Evolutionary conservation across 1,140 invertebrate genomes (phyloP).

Genomic region (Eupeodes corollae): DNA sequence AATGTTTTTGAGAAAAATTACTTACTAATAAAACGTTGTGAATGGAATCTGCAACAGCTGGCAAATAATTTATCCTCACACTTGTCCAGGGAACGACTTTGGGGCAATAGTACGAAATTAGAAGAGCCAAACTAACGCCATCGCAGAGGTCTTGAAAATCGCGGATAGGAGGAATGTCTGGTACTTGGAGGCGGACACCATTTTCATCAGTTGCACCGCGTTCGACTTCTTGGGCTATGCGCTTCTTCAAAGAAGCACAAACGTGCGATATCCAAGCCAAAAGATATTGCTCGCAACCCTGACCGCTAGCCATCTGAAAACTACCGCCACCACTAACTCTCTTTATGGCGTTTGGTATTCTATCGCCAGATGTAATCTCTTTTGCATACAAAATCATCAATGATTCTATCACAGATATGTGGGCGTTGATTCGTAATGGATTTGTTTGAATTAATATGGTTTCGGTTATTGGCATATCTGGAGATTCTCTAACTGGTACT

Average conservation of each 20-base stretch:
- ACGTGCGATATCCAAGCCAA: slow-evolving; percentile 86
- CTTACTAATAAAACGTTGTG: slow-evolving; percentile 87
- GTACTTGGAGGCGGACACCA: slow-evolving; percentile 29
- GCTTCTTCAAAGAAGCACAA: slow-evolving; percentile 59
- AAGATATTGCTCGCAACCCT: slow-evolving; percentile 74
- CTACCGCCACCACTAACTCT: slow-evolving; percentile 45
- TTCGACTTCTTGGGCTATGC: slow-evolving; percentile 43
- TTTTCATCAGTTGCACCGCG: slow-evolving; percentile 30
- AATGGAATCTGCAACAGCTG: slow-evolving; percentile 66
- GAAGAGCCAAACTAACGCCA: slow-evolving; percentile 77
- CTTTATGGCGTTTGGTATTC: slow-evolving; percentile 73
- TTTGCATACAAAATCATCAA: slow-evolving; percentile 91
- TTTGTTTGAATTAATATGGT: slow-evolving; percentile 92
- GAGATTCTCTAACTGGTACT: slow-evolving; percentile 72
- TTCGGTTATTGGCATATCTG: slow-evolving; percentile 83
- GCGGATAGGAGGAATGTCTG: slow-evolving; percentile 33
- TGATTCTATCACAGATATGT: slow-evolving; percentile 93
- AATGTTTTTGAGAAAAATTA: slow-evolving; percentile 70
- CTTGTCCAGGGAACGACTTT: slow-evolving; percentile 66
- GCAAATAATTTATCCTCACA: slow-evolving; percentile 58
- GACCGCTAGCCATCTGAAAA: slow-evolving; percentile 42
- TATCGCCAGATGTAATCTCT: slow-evolving; percentile 82
- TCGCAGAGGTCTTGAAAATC: slow-evolving; percentile 69
- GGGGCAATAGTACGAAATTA: slow-evolving; percentile 90
- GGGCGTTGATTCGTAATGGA: slow-evolving; percentile 86